A percentile compares a stretch with the other conserved stretches of the same genome.
Conservation (phyloP, 2,797 vertebrate species). For the Lagodon rhomboides region DNA sequence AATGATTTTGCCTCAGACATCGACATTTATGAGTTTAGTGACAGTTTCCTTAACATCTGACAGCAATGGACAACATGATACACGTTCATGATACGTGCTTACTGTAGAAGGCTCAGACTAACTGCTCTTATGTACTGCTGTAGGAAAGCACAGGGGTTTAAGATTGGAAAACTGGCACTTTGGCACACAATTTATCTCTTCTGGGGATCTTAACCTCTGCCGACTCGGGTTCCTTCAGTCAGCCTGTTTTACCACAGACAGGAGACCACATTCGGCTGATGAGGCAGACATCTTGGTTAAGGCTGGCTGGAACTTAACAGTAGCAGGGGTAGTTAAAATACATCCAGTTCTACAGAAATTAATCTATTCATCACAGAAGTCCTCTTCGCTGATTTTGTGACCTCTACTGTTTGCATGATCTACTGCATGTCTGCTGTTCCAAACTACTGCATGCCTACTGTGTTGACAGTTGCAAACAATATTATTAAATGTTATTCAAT, state of each 20-base stretch:
- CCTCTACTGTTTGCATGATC: conserved; percentile 2
- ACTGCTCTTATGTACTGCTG: not conserved
- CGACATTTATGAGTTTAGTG: not conserved
- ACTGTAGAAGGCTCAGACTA: not conserved
- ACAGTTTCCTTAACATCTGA: not conserved
- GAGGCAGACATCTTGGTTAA: conserved; percentile 22
- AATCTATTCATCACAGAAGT: conserved; percentile 9
- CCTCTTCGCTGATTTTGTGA: not conserved
- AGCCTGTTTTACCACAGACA: conserved; percentile 26
- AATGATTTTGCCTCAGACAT: conserved; percentile 3
- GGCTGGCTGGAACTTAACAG: not conserved
- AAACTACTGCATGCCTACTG: conserved; percentile 56
- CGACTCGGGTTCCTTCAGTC: conserved; percentile 18
- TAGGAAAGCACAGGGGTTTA: not conserved
- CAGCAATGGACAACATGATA: not conserved
- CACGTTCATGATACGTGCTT: not conserved
- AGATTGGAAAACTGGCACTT: conserved; percentile 23
- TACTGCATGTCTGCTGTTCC: not conserved
- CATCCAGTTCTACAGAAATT: not conserved
- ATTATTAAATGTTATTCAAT: conserved; percentile 70
- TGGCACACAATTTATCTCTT: conserved; percentile 2
- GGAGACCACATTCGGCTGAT: conserved; percentile 2
- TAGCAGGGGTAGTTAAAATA: not conserved
- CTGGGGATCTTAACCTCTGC: conserved; percentile 10
- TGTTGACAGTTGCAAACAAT: conserved; percentile 65